Evolutionary conservation across 2,888 invertebrate species (phyloP).

Genomic region (Beris morrisii): DNA sequence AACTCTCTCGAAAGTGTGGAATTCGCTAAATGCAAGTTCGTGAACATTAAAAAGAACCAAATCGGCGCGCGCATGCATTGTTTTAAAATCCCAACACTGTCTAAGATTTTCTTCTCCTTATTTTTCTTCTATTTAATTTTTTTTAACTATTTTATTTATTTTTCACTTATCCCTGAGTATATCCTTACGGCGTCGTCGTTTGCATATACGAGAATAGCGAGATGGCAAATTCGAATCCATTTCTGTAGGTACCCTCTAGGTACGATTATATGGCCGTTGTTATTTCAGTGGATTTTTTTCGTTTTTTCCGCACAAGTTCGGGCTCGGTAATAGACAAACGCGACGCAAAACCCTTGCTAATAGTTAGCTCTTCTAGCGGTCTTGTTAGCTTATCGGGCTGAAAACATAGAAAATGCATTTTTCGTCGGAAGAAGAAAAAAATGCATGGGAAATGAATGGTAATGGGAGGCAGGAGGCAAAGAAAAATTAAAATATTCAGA

Average conservation of each 20-base stretch:
- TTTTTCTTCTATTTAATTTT: neutral
- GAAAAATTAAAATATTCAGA: constrained; percentile 14
- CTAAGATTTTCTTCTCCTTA: constrained; percentile 22
- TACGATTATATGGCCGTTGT: constrained; percentile 22
- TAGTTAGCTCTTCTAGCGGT: neutral
- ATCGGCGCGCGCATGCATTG: constrained; percentile 38
- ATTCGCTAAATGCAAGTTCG: constrained; percentile 39
- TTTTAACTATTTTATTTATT: constrained; percentile 12
- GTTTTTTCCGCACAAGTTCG: constrained; percentile 28
- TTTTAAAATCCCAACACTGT: constrained; percentile 30
- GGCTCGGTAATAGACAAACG: constrained; percentile 9
- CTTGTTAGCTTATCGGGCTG: neutral
- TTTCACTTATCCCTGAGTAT: constrained; percentile 14
- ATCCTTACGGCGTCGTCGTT: constrained; percentile 7
- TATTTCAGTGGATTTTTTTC: constrained; percentile 20
- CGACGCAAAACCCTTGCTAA: neutral
- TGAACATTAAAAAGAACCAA: constrained; percentile 38
- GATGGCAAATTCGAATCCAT: constrained; percentile 24
- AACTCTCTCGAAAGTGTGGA: constrained; percentile 29
- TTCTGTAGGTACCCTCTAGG: neutral
- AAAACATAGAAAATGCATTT: constrained; percentile 30
- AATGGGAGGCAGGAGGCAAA: neutral
- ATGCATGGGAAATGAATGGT: neutral
- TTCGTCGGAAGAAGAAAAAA: constrained; percentile 8
- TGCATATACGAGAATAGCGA: constrained; percentile 13